A percentile compares a stretch with the other conserved stretches of the same genome.
Evolutionary conservation across 2,113 vertebrate species (phyloP).

Genomic region (Brachyhypopomus gauderio): DNA sequence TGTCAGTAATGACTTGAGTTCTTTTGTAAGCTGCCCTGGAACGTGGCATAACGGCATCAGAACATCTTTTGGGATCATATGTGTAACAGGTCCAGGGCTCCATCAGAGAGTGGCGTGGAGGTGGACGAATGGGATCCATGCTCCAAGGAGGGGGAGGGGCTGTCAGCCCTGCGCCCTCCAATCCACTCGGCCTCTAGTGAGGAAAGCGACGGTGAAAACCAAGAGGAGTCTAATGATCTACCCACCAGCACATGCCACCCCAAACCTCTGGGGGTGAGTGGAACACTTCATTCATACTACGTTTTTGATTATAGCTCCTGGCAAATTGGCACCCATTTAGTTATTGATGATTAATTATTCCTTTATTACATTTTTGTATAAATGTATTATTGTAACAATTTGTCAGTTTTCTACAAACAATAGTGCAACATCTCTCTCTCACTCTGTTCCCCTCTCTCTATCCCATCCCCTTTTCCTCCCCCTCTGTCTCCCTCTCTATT

Average conservation of each 20-base stretch:
- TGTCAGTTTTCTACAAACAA: too few relatives aligned
- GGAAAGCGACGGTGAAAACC: slow-evolving; percentile 87
- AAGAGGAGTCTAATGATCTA: slow-evolving; percentile 83
- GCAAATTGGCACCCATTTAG: too few relatives aligned
- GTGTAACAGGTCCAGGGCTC: slow-evolving; percentile 65
- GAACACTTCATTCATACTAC: not conserved
- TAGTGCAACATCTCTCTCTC: too few relatives aligned
- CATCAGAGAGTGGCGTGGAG: slow-evolving; percentile 72
- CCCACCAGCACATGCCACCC: slow-evolving; percentile 64
- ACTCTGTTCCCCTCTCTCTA: too few relatives aligned
- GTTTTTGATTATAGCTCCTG: not conserved
- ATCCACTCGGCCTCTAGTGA: slow-evolving; percentile 73
- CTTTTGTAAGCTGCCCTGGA: too few relatives aligned
- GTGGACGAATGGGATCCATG: slow-evolving; percentile 58
- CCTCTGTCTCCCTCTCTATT: too few relatives aligned
- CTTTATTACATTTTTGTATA: too few relatives aligned
- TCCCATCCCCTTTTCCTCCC: too few relatives aligned
- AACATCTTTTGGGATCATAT: slow-evolving; percentile 33
- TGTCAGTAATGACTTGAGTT: too few relatives aligned
- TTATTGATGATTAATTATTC: too few relatives aligned
- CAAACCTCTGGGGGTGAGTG: slow-evolving; percentile 68
- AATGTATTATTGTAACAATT: too few relatives aligned
- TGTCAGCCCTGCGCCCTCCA: slow-evolving; percentile 70
- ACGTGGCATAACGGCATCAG: too few relatives aligned
- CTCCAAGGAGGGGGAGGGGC: slow-evolving; percentile 63